A percentile compares a stretch with the other conserved stretches of the same genome.
Evolutionary conservation across 2,888 invertebrate species (phyloP).

Genomic region (Clostera curtula): DNA sequence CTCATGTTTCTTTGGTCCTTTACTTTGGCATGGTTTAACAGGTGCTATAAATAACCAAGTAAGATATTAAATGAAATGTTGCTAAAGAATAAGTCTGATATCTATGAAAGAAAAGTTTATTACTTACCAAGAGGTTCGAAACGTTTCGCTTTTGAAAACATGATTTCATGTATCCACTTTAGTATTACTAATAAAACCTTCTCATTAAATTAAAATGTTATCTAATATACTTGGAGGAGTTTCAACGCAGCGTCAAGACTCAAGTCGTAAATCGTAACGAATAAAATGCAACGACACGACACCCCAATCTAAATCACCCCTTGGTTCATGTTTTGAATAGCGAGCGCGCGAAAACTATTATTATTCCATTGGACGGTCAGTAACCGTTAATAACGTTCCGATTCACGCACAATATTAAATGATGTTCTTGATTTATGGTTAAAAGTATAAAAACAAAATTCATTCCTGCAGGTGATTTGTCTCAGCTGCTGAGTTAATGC

Average conservation of each 20-base stretch:
- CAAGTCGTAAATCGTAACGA: no score
- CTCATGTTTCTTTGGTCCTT: constrained; percentile 32
- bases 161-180: constrained; percentile 19
- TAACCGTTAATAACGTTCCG: constrained; percentile 37
- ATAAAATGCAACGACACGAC: constrained; percentile 2
- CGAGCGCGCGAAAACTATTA: constrained; percentile 28
- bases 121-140: constrained; percentile 60
- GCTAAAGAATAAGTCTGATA: no score
- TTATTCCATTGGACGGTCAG: constrained; percentile 10
- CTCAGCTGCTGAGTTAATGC: no score
- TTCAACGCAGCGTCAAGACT: no score
- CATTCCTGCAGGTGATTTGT: no score
- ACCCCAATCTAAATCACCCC: no score
- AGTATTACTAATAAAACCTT: not conserved
- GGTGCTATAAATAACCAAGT: constrained; percentile 22
- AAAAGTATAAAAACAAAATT: no score
- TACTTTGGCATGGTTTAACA: constrained; percentile 30
- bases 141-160: constrained; percentile 68
- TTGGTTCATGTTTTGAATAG: constrained; percentile 5
- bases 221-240: no score
- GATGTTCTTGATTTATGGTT: no score
- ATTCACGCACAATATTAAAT: constrained; percentile 4
- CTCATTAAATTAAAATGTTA: no score
- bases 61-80: not conserved
- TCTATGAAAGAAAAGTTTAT: no score